A percentile compares a stretch with the other conserved stretches of the same genome.
Evolutionary conservation across 2,888 invertebrate genomes (phyloP).

Genomic region (Xestia c-nigrum): DNA sequence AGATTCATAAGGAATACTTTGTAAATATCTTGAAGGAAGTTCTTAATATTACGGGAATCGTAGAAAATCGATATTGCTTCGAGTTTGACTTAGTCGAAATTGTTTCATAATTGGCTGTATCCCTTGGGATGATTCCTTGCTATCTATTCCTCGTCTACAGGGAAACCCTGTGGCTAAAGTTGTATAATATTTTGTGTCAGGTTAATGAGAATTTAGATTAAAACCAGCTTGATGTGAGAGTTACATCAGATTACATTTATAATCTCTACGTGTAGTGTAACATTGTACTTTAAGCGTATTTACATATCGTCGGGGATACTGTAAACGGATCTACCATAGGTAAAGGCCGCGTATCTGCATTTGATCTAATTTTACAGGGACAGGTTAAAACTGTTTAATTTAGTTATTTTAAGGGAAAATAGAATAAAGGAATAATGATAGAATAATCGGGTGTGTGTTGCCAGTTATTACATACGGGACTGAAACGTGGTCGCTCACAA

Average conservation of each 20-base stretch:
- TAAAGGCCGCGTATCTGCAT: no score
- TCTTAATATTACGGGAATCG: slow-evolving; percentile 4
- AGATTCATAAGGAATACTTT: background rate
- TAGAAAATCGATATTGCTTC: slow-evolving; percentile 30
- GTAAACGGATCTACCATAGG: no score
- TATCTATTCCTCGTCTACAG: slow-evolving; percentile 33
- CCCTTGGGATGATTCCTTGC: slow-evolving; percentile 42
- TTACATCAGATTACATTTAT: slow-evolving; percentile 5
- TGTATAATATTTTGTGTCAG: slow-evolving; percentile 36
- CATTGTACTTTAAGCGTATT: background rate
- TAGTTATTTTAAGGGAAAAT: no score
- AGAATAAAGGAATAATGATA: no score
- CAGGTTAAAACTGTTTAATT: no score
- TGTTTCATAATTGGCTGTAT: slow-evolving; percentile 47
- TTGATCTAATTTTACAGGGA: no score
- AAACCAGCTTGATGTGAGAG: background rate
- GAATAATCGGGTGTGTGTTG: no score
- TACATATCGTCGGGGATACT: background rate
- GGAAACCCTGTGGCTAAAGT: slow-evolving; percentile 30
- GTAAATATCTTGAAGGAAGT: background rate
- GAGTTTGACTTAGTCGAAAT: slow-evolving; percentile 32
- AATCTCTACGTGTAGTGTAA: background rate
- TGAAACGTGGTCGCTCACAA: no score
- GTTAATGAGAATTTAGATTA: slow-evolving; percentile 37
- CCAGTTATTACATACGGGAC: no score